Evolutionary conservation across 2,113 vertebrate species (phyloP), one percentile per base, ranked within the genome.

Genomic region (Hippotragus niger): DNA sequence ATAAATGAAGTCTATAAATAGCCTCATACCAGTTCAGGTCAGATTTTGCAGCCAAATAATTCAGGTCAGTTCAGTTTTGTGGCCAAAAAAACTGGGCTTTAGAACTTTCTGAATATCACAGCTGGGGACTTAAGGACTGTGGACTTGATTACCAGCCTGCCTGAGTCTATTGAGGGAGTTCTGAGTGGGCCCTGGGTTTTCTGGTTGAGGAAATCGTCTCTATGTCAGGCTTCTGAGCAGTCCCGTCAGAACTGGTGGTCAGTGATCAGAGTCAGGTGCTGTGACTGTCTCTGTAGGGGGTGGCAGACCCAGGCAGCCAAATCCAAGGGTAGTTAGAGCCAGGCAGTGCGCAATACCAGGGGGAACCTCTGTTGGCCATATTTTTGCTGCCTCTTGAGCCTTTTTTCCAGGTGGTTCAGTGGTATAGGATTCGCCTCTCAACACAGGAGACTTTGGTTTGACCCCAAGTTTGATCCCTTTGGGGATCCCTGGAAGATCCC

Each of bases 1-100:
- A 82, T 92, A 94, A 93, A 91, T 83, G 23, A 85, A 55, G 47
- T 43, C 76, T 96, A 76, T 86, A 96, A 97, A 97, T 89, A 95
- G 50, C 19, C 19, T 78, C 16, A 62, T 4, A 53, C 33, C 23
- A 86, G 43, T 88, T 78, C 53, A 95, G 62, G 47, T 88, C 50
- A 94, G 36, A 6, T 82, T 97, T 91, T 94, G 47, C 67, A 98
- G 96, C 40, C 84, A 95, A 94, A 88, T 94, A 47, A 93, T 76
- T 89, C 76, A 90, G 64, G 55, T 45, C 62, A 64, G 55, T 81
- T 97, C 62, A 74, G 47, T 88, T 90, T 95, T 83, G 45, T 60
- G 91, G 71, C 50, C 81, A 85, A 60, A 53, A 74, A 94, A 25
- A 27, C 27, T 36, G 40, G 52, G 19, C 78, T 43, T 91, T 52